Evolutionary conservation across 53 echinoderm and acorn worm genomes (phyloP).

Genomic region (Astropecten irregularis): DNA sequence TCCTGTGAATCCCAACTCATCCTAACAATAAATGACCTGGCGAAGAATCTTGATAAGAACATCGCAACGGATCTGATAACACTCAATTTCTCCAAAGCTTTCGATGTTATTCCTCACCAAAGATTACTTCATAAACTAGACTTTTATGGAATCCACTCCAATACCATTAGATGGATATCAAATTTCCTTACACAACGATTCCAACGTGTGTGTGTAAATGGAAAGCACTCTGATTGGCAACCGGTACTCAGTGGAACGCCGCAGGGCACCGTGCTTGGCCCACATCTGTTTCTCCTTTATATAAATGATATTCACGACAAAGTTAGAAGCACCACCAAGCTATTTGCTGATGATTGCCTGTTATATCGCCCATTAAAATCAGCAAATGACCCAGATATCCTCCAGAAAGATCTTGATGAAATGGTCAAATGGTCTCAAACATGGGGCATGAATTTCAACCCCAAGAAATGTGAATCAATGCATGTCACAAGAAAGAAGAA

Average conservation of each 20-base stretch:
- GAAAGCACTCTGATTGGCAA: too few species aligned
- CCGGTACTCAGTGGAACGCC: too few species aligned
- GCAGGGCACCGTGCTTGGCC: too few species aligned
- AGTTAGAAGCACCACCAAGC: neutral
- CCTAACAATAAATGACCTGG: neutral
- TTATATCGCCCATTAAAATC: too few species aligned
- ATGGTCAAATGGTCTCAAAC: too few species aligned
- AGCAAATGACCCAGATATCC: too few species aligned
- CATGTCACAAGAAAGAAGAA: too few species aligned
- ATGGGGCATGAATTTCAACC: too few species aligned
- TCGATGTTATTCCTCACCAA: slow-evolving; percentile 31
- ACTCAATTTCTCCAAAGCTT: slow-evolving; percentile 28
- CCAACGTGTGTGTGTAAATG: too few species aligned
- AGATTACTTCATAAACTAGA: neutral
- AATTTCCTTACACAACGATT: neutral
- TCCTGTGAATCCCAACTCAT: slow-evolving; percentile 31
- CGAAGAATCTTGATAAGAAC: neutral
- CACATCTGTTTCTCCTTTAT: too few species aligned
- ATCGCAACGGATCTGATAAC: neutral
- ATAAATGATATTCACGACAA: neutral
- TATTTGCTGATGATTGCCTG: neutral
- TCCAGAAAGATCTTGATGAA: too few species aligned
- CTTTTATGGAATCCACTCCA: neutral
- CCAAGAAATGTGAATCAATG: too few species aligned
- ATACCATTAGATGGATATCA: neutral